Base-by-base conservation (phyloP, 2,888 invertebrate genomes). In the Priapulus caudatus region DNA sequence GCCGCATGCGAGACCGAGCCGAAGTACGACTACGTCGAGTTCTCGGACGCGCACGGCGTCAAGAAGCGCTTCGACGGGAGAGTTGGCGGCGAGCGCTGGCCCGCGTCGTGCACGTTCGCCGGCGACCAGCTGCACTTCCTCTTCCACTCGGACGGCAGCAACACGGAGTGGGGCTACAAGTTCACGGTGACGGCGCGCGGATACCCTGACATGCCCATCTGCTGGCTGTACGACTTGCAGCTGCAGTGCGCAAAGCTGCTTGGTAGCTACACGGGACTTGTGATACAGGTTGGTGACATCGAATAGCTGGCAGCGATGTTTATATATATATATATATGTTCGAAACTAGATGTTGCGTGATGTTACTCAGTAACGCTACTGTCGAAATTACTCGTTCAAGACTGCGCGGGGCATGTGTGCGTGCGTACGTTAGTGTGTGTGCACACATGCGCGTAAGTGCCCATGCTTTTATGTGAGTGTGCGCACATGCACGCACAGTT, bases 131-230 rank as follows among this genome's bases (percentile, higher is more conserved):
- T 70, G 1, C 66, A 67, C 50, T 69, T 69, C 58, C 59, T 65
- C 48, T 70, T 69, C 52, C 67, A 67, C 45, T 67, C 69, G 1
- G 69, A 70, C 59, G 64, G 66, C 59, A 65, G 66, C 56, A 68
- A 69, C 60, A 67, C 65, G 23, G 69, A 69, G 49, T 70, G 69
- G 69, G 69, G 68, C 18, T 69, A 70, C 59, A 68, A 68, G 58
- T 70, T 69, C 54, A 67, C 64, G 59, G 68, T 68, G 48, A 66
- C 65, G 4, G 69, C 69, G 1, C 60, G 65, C 52, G 69, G 69
- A 1, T 63, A 61, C 51, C 67, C 67, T 3, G 68, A 69, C 45
- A 58, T 65, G 23, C 64, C 65, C 1, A 53, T 67, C 18, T 63
- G 63, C 19, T 68, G 68, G 68, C 62, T 66, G 21, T 67, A 64